These are phyloP conservation scores for Microchrysa polita DNA, from an alignment of 2,888 invertebrate species.

Conservation along the genomic window DNA sequence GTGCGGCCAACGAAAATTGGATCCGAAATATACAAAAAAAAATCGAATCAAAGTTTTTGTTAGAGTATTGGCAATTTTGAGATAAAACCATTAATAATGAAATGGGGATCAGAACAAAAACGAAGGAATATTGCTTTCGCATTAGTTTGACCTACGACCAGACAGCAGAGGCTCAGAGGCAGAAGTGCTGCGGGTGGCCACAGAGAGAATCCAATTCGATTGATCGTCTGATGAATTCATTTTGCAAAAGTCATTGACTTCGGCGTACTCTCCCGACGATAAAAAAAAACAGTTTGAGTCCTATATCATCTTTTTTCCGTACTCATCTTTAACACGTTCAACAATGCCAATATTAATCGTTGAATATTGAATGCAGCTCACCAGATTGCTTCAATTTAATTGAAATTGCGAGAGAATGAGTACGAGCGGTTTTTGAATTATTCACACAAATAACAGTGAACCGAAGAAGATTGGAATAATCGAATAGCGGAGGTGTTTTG, in stretches of 20 bases:
- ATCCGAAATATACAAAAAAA: conserved; percentile 36
- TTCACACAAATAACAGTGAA: too few species aligned
- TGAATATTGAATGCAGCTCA: conserved; percentile 35
- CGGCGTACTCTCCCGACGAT: background rate
- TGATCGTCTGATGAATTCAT: conserved; percentile 39
- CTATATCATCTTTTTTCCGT: background rate
- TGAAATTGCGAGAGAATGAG: background rate
- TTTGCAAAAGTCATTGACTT: conserved; percentile 8
- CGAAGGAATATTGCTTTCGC: too few species aligned
- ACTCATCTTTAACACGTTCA: background rate
- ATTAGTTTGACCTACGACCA: too few species aligned
- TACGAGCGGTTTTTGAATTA: too few species aligned
- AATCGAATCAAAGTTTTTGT: conserved; percentile 30
- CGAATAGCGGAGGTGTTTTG: too few species aligned
- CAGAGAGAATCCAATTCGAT: conserved; percentile 5
- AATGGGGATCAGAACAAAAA: conserved; percentile 33
- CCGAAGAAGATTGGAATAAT: background rate
- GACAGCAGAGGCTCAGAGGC: background rate
- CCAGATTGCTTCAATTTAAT: conserved; percentile 4
- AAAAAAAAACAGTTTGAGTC: too few species aligned
- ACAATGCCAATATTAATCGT: conserved; percentile 24
- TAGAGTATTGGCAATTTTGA: conserved; percentile 39
- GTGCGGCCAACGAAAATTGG: conserved; percentile 39
- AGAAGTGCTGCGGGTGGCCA: background rate
- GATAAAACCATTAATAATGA: conserved; percentile 44